These are phyloP conservation scores for Labeo calbasu DNA, from an alignment of 2,797 vertebrate species.

Conservation along the genomic window DNA sequence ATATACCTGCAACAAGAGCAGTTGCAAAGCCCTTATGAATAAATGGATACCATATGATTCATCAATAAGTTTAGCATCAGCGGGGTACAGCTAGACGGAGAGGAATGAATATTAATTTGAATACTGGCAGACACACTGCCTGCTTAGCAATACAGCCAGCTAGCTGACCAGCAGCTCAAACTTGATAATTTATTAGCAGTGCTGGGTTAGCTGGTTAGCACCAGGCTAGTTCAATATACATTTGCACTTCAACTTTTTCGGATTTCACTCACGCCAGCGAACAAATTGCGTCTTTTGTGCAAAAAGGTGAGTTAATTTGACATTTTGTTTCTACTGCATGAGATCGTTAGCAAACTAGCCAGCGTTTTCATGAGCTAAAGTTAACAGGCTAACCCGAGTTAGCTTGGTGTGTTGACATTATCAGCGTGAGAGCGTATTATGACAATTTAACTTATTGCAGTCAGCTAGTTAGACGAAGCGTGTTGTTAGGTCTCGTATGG, in stretches of 20 bases:
- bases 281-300: constrained; percentile 3
- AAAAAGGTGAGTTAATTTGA: constrained; percentile 30
- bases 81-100: constrained; percentile 38
- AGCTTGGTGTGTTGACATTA: constrained; percentile 61
- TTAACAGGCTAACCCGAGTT: constrained; percentile 50
- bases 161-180: constrained; percentile 56
- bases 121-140: constrained; percentile 50
- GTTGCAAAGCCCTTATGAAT: constrained; percentile 51
- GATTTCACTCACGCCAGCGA: background rate
- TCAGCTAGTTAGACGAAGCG: background rate
- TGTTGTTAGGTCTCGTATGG: background rate
- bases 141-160: constrained; percentile 70
- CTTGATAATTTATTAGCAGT: constrained; percentile 38
- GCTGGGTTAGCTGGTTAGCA: constrained; percentile 45
- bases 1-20: constrained; percentile 72
- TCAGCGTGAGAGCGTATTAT: constrained; percentile 56
- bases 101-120: constrained; percentile 45
- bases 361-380: constrained; percentile 46
- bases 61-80: constrained; percentile 27
- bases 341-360: background rate
- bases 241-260: background rate
- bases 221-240: constrained; percentile 31
- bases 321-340: background rate
- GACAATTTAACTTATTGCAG: constrained; percentile 34
- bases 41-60: background rate